Conservation (phyloP, 1,140 invertebrate species). For the Mizuhopecten yessoensis region DNA sequence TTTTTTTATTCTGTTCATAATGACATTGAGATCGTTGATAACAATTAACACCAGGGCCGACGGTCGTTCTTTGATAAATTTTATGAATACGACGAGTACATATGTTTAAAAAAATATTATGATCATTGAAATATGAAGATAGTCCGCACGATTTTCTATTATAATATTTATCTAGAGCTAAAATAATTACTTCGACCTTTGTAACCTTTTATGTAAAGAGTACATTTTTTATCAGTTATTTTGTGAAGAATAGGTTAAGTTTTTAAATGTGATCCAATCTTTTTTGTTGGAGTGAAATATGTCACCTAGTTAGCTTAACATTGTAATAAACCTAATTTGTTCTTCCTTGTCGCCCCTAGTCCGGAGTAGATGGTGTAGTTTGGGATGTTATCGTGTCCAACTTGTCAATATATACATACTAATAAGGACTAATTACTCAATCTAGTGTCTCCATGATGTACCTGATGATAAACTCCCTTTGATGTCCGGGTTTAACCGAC, state of each 20-base stretch:
- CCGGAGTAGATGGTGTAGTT: background rate
- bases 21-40: background rate
- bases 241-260: background rate
- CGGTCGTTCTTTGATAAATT: background rate
- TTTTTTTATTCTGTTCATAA: background rate
- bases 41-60: background rate
- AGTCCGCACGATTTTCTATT: slow-evolving; percentile 33
- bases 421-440: slow-evolving; percentile 35
- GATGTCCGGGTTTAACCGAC: background rate
- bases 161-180: background rate
- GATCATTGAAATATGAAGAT: slow-evolving; percentile 39
- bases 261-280: slow-evolving; percentile 18
- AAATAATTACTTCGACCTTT: slow-evolving; percentile 39
- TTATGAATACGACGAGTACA: background rate
- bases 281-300: background rate
- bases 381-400: background rate
- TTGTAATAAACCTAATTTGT: background rate
- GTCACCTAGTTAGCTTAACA: slow-evolving; percentile 18
- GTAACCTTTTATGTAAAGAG: slow-evolving; percentile 20
- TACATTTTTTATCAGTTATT: background rate
- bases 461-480: slow-evolving; percentile 19
- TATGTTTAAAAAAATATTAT: background rate
- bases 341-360: background rate
- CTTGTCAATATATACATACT: slow-evolving; percentile 34
- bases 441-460: background rate